phyloP scores from a whole-genome alignment of 2,797 vertebrate species.

The Saguinus oedipus region DNA sequence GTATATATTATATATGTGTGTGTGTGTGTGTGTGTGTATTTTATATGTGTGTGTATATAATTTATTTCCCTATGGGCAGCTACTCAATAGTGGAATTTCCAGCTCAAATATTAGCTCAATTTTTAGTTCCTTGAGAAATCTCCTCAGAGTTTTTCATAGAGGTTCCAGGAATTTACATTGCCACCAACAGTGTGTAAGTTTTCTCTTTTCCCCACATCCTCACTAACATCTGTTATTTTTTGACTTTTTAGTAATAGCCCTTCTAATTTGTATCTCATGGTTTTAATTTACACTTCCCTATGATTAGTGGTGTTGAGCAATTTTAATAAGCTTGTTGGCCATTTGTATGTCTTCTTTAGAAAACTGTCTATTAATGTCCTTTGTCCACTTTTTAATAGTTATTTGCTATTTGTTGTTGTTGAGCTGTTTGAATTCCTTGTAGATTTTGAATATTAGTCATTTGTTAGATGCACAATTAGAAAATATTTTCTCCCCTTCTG shows the following conservation, averaged over 20 bases:
- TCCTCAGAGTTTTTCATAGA: not conserved
- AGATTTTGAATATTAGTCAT: not conserved
- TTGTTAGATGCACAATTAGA: not conserved
- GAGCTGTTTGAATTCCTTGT: not conserved
- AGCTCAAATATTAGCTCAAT: not conserved
- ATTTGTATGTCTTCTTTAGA: not conserved
- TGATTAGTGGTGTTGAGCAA: not conserved
- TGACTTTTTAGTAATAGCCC: not conserved
- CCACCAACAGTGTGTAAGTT: not conserved
- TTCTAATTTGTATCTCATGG: not conserved
- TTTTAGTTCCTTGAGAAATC: not conserved
- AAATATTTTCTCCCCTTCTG: not conserved
- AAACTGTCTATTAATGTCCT: not conserved
- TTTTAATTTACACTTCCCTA: not conserved
- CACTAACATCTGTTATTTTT: not conserved
- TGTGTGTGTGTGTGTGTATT: too few species aligned
- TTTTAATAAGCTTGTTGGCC: not conserved
- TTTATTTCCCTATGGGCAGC: not conserved
- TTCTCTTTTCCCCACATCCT: not conserved
- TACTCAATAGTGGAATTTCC: not conserved
- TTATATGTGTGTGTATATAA: not conserved
- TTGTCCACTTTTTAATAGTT: not conserved
- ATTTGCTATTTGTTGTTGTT: not conserved
- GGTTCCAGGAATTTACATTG: not conserved
- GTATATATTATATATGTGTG: rapidly evolving